Evolutionary conservation across 2,113 vertebrate species (phyloP), one percentile per base, ranked within the genome.

Genomic region (Cyphomyrus plagiostoma): DNA sequence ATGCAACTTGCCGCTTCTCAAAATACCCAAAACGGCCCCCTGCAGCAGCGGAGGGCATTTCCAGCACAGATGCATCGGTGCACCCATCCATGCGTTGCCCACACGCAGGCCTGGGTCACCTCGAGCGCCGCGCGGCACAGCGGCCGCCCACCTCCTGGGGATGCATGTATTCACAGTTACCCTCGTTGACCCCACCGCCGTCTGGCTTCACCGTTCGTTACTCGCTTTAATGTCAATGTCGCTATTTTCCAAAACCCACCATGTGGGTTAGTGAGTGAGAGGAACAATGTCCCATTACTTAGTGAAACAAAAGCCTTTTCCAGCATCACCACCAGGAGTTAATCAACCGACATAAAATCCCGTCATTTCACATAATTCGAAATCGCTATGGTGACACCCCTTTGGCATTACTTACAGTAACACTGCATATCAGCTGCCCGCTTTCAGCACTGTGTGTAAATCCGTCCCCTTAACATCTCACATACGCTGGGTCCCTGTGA

Each of bases 21-120:
- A 80, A 80, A 80, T 39, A 80, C 74, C 74, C 35, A 80, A 80
- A 80, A 7, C 74, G 19, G 74, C 74, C 74, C 74, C 74, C 30
- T 42, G 74, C 74, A 39, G 74, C 13, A 80, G 74, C 30, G 15
- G 35, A 39, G 74, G 74, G 74, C 74, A 80, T 80, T 56, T 39
- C n/a, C 74, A 80, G 74, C 74, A 80, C 35, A 19, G 35, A 6
- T 80, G 74, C 35, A 15, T 5, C 74, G 17, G 35, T 35, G 30
- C 35, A 7, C 5, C 74, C 74, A 80, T 80, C 35, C 74, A 39
- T 80, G 35, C 6, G 15, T 13, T 8, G 74, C 30, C 74, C 74
- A 39, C 74, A 80, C 35, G 35, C 74, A 1, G 74, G 35, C 19
- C 74, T 17, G 74, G 74, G 74, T 42, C 74, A 42, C 74, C 1